A percentile compares a stretch with the other conserved stretches of the same genome.
Conservation (phyloP, 2,797 vertebrate species). For the Luscinia megarhynchos region DNA sequence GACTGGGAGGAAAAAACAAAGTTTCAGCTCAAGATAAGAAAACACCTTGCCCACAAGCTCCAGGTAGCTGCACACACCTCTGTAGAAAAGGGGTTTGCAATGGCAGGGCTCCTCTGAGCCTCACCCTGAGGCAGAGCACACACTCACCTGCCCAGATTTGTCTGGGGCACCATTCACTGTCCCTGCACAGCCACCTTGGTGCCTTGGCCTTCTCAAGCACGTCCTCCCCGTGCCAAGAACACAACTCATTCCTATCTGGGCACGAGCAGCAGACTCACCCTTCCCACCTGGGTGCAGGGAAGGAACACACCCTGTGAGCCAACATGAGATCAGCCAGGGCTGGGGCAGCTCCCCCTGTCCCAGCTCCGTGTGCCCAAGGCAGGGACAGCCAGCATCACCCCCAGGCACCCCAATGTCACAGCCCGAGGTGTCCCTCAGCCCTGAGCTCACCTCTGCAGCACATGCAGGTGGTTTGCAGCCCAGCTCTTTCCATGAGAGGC, state of each 20-base stretch:
- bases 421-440: too few species aligned
- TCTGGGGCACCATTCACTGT: conserved; percentile 21
- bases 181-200: neutral
- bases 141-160: neutral
- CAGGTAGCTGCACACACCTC: neutral
- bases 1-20: neutral
- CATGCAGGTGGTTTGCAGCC: too few species aligned
- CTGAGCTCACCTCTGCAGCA: too few species aligned
- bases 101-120: neutral
- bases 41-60: accelerated
- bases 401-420: neutral
- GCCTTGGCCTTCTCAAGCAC: conserved; percentile 47
- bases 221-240: conserved; percentile 9
- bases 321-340: neutral
- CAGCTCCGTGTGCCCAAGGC: accelerated
- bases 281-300: neutral
- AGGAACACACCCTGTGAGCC: neutral
- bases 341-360: neutral
- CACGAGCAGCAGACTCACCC: conserved; percentile 33
- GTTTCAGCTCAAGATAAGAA: neutral
- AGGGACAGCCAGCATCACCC: accelerated
- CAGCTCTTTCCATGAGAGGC: too few species aligned
- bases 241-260: conserved; percentile 15
- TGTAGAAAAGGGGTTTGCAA: neutral
- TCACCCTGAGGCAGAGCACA: neutral